Conservation (phyloP, 2,113 vertebrate species). For the Phylloscopus trochiloides region DNA sequence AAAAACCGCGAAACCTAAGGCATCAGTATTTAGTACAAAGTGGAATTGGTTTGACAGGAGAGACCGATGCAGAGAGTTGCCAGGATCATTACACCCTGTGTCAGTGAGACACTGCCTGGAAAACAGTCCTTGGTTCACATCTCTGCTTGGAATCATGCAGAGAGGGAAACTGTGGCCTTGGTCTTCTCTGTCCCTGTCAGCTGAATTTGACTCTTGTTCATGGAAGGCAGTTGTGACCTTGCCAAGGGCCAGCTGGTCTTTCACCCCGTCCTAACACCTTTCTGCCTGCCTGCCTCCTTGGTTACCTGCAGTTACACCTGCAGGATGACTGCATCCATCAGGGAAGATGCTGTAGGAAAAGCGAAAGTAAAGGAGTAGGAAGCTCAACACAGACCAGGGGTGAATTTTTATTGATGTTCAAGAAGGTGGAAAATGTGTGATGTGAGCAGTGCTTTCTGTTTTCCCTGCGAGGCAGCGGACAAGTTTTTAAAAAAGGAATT, state of each 20-base stretch:
- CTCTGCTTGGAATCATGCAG: rapidly evolving
- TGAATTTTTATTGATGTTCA: background rate
- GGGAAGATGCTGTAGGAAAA: background rate
- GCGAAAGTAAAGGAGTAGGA: background rate
- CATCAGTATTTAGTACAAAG: background rate
- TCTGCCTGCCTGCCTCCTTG: background rate
- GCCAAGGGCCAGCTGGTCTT: background rate
- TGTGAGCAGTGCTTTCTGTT: background rate
- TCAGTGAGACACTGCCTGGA: too few relatives aligned
- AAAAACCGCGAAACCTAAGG: too few relatives aligned
- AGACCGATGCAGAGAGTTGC: background rate
- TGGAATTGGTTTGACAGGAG: background rate
- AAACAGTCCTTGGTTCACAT: background rate
- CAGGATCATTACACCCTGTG: background rate
- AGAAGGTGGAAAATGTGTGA: background rate
- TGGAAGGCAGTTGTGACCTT: background rate
- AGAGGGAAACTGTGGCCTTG: background rate
- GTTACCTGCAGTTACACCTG: background rate
- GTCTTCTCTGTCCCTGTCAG: background rate
- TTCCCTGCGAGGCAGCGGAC: background rate
- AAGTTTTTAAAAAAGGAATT: background rate
- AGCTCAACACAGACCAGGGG: background rate
- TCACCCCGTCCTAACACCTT: background rate
- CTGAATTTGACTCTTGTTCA: background rate
- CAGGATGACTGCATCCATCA: background rate